These are phyloP conservation scores for Saccostrea cuccullata DNA, from an alignment of 1,140 invertebrate genomes.

Conservation along the genomic window DNA sequence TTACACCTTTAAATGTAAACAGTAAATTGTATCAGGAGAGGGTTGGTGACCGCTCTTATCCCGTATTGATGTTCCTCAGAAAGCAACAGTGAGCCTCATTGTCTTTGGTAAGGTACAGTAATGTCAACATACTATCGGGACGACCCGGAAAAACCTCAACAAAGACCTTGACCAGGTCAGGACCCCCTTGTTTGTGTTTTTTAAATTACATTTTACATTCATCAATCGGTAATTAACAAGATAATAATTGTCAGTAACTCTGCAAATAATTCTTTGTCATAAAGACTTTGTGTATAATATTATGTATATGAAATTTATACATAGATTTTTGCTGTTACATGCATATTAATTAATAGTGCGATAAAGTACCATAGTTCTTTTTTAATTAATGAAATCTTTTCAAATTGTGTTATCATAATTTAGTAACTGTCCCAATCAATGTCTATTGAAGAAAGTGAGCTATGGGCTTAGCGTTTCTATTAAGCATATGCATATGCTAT, in stretches of 20 bases:
- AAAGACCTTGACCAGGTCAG: conserved; percentile 20
- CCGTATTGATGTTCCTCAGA: not conserved
- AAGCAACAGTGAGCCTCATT: not conserved
- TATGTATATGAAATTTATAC: not conserved
- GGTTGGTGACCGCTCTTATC: not conserved
- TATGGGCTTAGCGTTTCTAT: too few species aligned
- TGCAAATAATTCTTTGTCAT: not conserved
- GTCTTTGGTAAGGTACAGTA: not conserved
- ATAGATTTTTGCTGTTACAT: not conserved
- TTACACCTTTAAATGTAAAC: not conserved
- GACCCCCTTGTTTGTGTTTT: not conserved
- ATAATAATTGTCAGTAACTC: not conserved
- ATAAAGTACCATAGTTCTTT: too few species aligned
- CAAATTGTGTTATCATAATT: too few species aligned
- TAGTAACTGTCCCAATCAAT: too few species aligned
- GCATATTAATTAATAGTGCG: too few species aligned
- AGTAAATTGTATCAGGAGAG: not conserved
- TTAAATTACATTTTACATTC: not conserved
- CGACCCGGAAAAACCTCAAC: not conserved
- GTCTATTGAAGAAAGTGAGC: too few species aligned
- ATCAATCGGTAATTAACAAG: not conserved
- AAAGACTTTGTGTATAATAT: not conserved
- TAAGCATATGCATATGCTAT: too few species aligned
- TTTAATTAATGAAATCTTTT: too few species aligned
- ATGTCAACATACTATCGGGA: not conserved